Conservation (phyloP, 2,888 invertebrate species). For the Trissolcus japonicus region DNA sequence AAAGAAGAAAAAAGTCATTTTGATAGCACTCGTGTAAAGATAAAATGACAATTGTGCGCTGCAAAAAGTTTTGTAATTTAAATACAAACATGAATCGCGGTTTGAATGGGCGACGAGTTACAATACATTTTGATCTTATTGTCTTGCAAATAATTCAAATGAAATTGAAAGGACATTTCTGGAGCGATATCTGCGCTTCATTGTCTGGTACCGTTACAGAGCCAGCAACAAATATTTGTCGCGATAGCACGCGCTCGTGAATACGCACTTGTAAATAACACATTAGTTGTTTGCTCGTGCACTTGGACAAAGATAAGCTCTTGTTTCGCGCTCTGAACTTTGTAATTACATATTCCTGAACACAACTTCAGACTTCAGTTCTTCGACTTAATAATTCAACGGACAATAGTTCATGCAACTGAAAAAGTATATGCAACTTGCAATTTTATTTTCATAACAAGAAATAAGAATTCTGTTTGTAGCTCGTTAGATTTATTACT, state of each 20-base stretch:
- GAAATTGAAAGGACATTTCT: conserved; percentile 51
- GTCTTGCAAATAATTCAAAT: conserved; percentile 45
- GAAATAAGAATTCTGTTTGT: too few species aligned
- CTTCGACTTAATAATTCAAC: too few species aligned
- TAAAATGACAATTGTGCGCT: background rate
- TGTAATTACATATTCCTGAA: conserved; percentile 28
- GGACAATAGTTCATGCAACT: too few species aligned
- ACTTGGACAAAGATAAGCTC: conserved; percentile 39
- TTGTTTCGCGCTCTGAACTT: conserved; percentile 24
- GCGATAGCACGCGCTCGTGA: conserved; percentile 27
- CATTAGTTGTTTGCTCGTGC: conserved; percentile 37
- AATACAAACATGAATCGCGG: conserved; percentile 25
- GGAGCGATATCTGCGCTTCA: conserved; percentile 29
- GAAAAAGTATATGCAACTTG: too few species aligned
- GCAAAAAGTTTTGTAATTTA: conserved; percentile 10
- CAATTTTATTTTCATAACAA: too few species aligned
- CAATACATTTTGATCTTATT: conserved; percentile 35
- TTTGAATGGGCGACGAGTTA: conserved; percentile 22
- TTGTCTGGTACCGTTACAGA: conserved; percentile 24
- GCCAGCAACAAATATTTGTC: conserved; percentile 44
- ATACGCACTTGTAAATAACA: conserved; percentile 44
- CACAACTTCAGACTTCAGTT: conserved; percentile 4
- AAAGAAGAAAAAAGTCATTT: too few species aligned
- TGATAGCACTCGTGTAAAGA: too few species aligned
- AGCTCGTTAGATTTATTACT: too few species aligned